Base-by-base conservation (phyloP, 2,888 invertebrate genomes). In the Cerastis rubricosa region DNA sequence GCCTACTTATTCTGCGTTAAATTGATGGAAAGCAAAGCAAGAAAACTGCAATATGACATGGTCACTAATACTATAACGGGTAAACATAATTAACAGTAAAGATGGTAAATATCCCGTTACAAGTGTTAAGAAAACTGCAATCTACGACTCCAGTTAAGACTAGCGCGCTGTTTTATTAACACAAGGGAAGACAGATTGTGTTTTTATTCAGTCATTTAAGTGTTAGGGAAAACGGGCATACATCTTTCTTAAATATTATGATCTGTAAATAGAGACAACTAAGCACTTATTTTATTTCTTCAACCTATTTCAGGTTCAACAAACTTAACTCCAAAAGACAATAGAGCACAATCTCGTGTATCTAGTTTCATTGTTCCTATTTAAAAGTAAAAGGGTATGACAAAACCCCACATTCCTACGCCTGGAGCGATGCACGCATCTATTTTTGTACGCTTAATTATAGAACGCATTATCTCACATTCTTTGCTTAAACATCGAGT, bases 361-460 rank as follows among this genome's bases (percentile, higher is more conserved):
- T 67, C 79, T 51, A 59, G 71, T 79, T 45, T 22, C 68, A 69
- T 69, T 29, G 45, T 67, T 51, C 57, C 81, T 85, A 76, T 72
- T 72, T 85, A 64, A 71, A 82, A 81, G 43, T 54, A 75, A 82
- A 83, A 80, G 81, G 73, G 65, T 76, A 76, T 73, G 47, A 79
- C 88, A 85, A 74, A 80, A 76, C 59, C 70, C 65, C 76, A 75
- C 85, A 84, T 81, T 87, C 84, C 80, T 66, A 19, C 67, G 78
- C 74, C 74, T 69, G 75, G 76, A 66, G 65, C 87, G 82, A 71
- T 78, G 85, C 89, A 84, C 61, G 79, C 79, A 63, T 69, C 83
- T 88, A 88, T 88, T 88, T 89, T 79, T 47, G 81, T 85, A 66
- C 72, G 35, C 74, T 79, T 85, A 78, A 79, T 87, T 80, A 81